Conservation (phyloP, 2,113 vertebrate species). For the Hydrochoerus hydrochaeris region DNA sequence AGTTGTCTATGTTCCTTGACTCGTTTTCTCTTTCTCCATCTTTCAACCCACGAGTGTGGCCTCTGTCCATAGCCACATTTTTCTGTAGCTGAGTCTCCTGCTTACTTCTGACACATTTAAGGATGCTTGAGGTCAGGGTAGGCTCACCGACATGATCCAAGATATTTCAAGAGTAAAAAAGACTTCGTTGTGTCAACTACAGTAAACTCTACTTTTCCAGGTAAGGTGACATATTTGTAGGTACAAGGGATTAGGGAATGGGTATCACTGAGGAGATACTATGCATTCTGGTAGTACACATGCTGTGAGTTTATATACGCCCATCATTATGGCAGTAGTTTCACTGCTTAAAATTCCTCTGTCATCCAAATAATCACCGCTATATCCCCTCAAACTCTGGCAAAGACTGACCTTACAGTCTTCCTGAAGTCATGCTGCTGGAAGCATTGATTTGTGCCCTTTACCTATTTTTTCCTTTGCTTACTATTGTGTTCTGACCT, state of each 20-base stretch:
- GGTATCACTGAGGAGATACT: neutral
- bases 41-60: neutral
- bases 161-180: neutral
- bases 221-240: neutral
- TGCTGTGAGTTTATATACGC: neutral
- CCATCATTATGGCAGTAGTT: neutral
- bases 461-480: neutral
- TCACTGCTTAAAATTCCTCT: neutral
- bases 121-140: no score
- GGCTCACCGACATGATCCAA: no score
- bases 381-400: neutral
- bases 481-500: no score
- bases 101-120: neutral
- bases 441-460: neutral
- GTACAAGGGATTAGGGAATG: neutral
- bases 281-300: neutral
- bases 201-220: neutral
- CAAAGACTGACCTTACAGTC: neutral
- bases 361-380: no score
- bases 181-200: fast-evolving
- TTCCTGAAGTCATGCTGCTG: neutral
- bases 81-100: neutral
- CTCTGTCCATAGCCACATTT: no score
- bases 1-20: no score
- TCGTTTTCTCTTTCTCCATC: neutral